Evolutionary conservation across 2,888 invertebrate genomes (phyloP), one percentile per base, ranked within the genome.

Genomic region (Homarus gammarus): DNA sequence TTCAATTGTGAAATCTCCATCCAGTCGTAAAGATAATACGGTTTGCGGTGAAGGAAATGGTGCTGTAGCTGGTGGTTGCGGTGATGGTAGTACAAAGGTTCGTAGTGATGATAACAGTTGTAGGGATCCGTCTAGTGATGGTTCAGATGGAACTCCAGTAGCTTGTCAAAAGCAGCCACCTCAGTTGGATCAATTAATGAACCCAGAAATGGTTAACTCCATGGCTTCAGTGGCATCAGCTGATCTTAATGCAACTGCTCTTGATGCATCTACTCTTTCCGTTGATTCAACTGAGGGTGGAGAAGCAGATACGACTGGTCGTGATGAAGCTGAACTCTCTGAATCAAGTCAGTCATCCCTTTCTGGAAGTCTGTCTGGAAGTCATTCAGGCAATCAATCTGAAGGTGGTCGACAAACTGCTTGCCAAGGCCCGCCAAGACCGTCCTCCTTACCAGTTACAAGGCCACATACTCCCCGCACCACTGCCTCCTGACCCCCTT

Each of bases 321-420:
- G 87, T 38, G 87, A 91, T 18, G 90, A 91, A 40, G 90, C 56
- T 27, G 88, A 88, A 36, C 77, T 90, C 40, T 91, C 91, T 10
- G 91, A 91, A 77, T 90, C 90, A 10, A 91, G 91, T 70, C 91
- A 90, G 72, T 84, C 90, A 22, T 91, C 91, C 12, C 84, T 91
- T 6, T 91, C 91, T 3, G 85, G 89, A n/a, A 91, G 91, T 61
- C 72, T 85, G 15, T 90, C 91, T 5, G 90, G 91, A n/a, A 91
- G 89, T 33, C 86, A 83, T 36, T 83, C 87, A 2, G 87, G 88
- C 2, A 70, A 68, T 40, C 79, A 83, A 5, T 72, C 73, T 40
- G 82, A 77, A 22, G 36, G 88, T n/a, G 75, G 68, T 51, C 40
- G 83, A 44, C 70, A 70, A 15, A 51, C 83, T 12, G 56, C 49